Base-by-base conservation (phyloP, 1,140 invertebrate genomes). In the Heliconius congener region DNA sequence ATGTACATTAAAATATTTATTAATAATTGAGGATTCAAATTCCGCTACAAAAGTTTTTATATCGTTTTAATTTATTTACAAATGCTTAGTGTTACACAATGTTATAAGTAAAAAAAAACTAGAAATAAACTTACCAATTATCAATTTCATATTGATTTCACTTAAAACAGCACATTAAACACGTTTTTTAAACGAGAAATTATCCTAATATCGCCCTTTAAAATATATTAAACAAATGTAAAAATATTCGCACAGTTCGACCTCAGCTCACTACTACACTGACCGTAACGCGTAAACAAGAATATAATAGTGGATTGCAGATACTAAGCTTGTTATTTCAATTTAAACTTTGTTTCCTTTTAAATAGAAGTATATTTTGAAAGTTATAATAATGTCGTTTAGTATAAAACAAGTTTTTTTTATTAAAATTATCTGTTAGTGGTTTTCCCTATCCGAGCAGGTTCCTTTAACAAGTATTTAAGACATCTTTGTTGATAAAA, bases 361-460 rank as follows among this genome's bases (percentile, higher is more conserved):
- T 16, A 16, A 60, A 30, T 30, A 27, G 27, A 30, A 8, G 16
- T 27, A 66, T 5, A 13, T 30, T 66, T 66, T 16, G 13, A 66
- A 66, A 23, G 27, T 27, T 6, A 30, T 2, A n/a, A 74, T 16
- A 77, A 82, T 1, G 74, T 52, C 19, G 9, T 23, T 52, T 74
- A 66, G 66, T 70, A 27, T 74, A 39, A 66, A 66, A 19, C 27
- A 60, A 16, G 60, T 52, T n/a, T 78, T 39, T 8, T 39, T 8
- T 13, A n/a, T 46, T 80, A 60, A 77, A 73, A 72, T 52, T 84
- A 76, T 74, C 74, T 46, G 60, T 71, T 76, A 75, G 76, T 81
- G 85, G 85, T 85, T 85, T 86, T 86, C 79, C 85, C 13, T 81
- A 74, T 71, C 39, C 19, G 30, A 85, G 84, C 84, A 80, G 85